Conservation (phyloP, 2,888 invertebrate genomes). For the Mythimna pallens region DNA sequence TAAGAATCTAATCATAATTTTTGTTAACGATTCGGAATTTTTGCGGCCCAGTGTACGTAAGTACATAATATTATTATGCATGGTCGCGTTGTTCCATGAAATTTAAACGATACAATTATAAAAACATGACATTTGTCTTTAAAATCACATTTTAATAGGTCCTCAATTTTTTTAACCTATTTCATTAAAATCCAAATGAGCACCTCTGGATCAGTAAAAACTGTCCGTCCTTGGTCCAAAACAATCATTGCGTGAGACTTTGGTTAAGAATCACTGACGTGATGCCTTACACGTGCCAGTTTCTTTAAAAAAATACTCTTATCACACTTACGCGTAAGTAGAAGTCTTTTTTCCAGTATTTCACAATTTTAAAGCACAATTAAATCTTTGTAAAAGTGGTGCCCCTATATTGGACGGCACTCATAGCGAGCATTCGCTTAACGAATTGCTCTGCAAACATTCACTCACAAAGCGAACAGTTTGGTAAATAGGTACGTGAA, state of each 20-base stretch:
- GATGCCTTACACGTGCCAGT: neutral
- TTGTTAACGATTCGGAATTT: too few species aligned
- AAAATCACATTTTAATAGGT: neutral
- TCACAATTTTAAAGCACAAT: too few species aligned
- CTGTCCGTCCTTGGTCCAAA: too few species aligned
- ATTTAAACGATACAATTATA: neutral
- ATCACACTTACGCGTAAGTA: too few species aligned
- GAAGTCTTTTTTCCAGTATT: too few species aligned
- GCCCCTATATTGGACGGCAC: neutral
- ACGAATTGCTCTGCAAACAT: neutral
- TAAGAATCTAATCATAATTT: too few species aligned
- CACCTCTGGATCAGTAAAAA: neutral
- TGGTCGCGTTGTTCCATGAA: too few species aligned
- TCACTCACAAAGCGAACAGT: neutral
- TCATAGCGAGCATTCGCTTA: neutral
- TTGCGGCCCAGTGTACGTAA: too few species aligned
- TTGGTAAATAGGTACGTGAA: too few species aligned
- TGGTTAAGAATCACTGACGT: neutral
- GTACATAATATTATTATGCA: too few species aligned
- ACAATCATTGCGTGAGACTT: neutral
- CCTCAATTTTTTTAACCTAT: neutral
- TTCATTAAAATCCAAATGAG: neutral
- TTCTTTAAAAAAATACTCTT: constrained; percentile 1
- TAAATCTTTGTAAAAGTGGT: too few species aligned
- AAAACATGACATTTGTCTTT: neutral